A percentile compares a stretch with the other conserved stretches of the same genome.
Conservation (phyloP, 2,797 vertebrate genomes). For the Semotilus atromaculatus region DNA sequence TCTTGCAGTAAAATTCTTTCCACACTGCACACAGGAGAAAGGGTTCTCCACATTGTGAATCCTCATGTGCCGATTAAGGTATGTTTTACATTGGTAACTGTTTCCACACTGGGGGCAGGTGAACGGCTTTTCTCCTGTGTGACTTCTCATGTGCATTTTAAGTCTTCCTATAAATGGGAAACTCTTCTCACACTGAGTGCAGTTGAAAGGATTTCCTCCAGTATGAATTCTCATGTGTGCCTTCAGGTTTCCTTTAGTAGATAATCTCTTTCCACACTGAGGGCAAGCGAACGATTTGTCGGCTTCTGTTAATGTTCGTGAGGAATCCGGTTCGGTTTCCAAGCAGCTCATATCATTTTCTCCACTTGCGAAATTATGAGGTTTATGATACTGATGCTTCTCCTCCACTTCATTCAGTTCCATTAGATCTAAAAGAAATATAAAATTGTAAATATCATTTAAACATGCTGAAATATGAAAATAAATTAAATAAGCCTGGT, state of each 20-base stretch:
- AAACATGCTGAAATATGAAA: not conserved
- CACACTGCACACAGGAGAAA: not conserved
- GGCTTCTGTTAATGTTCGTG: not conserved
- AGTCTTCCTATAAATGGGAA: conserved; percentile 4
- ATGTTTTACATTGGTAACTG: not conserved
- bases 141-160: not conserved
- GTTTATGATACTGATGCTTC: not conserved
- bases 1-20: not conserved
- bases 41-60: not conserved
- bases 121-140: not conserved
- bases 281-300: not conserved
- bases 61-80: not conserved
- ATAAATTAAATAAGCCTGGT: not conserved
- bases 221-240: not conserved
- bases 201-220: not conserved
- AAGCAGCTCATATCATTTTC: not conserved
- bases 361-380: not conserved
- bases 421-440: not conserved
- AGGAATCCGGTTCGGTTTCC: not conserved
- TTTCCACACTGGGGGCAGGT: conserved; percentile 5
- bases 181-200: not conserved
- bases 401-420: not conserved
- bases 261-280: not conserved
- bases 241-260: conserved; percentile 4
- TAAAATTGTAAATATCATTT: not conserved